These are phyloP conservation scores for Hystrix cristata DNA, from an alignment of 2,113 vertebrate species.

Conservation along the genomic window DNA sequence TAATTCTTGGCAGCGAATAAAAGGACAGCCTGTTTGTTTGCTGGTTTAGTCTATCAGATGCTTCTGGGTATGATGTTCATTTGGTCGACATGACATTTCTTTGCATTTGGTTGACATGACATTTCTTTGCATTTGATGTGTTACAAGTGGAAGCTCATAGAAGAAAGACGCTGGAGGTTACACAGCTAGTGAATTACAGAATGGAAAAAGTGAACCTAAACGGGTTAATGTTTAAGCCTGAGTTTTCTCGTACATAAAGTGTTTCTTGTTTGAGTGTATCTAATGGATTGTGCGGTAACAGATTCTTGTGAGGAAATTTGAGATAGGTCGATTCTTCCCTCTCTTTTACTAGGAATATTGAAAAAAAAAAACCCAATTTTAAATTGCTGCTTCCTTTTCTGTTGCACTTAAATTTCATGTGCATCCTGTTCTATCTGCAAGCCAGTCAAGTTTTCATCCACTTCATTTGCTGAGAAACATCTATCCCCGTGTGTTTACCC, in stretches of 20 bases:
- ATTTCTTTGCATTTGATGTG: not conserved
- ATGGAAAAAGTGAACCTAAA: not conserved
- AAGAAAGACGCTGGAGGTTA: not conserved
- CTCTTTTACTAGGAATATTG: not conserved
- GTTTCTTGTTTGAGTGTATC: not conserved
- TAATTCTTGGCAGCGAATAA: not conserved
- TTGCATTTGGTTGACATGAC: not conserved
- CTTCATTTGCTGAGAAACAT: not conserved
- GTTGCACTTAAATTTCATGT: slow-evolving; percentile 20
- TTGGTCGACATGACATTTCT: not conserved
- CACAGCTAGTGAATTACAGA: not conserved
- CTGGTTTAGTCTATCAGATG: not conserved
- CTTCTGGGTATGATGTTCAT: not conserved
- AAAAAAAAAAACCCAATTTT: not conserved
- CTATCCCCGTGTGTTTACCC: slow-evolving; percentile 66
- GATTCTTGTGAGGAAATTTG: not conserved
- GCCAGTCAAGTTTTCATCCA: not conserved
- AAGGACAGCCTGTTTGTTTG: not conserved
- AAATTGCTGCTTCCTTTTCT: not conserved
- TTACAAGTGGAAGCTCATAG: slow-evolving; percentile 14
- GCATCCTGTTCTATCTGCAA: not conserved
- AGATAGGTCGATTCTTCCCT: not conserved
- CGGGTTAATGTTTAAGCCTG: not conserved
- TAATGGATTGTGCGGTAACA: not conserved
- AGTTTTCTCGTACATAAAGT: not conserved